phyloP scores from a whole-genome alignment of 2,888 invertebrate genomes.

The Drosophila meridiana region DNA sequence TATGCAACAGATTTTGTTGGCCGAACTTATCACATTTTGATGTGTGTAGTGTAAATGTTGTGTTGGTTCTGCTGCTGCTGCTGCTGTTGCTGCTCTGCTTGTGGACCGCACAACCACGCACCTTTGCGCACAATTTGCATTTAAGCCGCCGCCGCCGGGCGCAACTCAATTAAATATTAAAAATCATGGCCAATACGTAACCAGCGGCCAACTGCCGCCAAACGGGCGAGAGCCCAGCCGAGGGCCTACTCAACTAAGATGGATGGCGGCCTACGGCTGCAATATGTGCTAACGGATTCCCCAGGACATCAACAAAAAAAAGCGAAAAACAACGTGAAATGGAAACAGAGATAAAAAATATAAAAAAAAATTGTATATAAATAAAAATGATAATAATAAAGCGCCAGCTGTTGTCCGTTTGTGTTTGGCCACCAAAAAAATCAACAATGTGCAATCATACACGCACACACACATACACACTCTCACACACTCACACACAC shows the following conservation, averaged over 20 bases:
- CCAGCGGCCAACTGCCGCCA: slow-evolving; percentile 4
- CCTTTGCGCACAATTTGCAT: slow-evolving; percentile 79
- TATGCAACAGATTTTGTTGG: slow-evolving; percentile 30
- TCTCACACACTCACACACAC: slow-evolving; percentile 14
- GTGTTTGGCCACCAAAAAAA: slow-evolving; percentile 69
- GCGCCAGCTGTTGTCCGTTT: slow-evolving; percentile 68
- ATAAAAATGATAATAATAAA: slow-evolving; percentile 54
- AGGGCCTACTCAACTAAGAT: slow-evolving; percentile 42
- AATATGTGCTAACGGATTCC: slow-evolving; percentile 21
- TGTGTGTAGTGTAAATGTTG: background rate
- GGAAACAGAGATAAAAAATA: slow-evolving; percentile 4
- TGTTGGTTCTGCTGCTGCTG: background rate
- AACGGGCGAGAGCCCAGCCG: background rate
- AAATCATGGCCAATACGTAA: slow-evolving; percentile 64
- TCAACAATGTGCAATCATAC: slow-evolving; percentile 67
- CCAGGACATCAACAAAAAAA: slow-evolving; percentile 18
- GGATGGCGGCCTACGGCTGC: slow-evolving; percentile 30
- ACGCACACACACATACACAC: slow-evolving; percentile 10
- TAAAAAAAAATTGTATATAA: slow-evolving; percentile 27
- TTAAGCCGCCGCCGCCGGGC: slow-evolving; percentile 68
- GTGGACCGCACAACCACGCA: slow-evolving; percentile 68
- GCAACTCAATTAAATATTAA: slow-evolving; percentile 80
- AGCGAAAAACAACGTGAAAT: slow-evolving; percentile 10
- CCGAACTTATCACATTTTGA: background rate
- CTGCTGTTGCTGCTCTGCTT: background rate